Conservation (phyloP, 2,888 invertebrate genomes). For the Xanthia togata region DNA sequence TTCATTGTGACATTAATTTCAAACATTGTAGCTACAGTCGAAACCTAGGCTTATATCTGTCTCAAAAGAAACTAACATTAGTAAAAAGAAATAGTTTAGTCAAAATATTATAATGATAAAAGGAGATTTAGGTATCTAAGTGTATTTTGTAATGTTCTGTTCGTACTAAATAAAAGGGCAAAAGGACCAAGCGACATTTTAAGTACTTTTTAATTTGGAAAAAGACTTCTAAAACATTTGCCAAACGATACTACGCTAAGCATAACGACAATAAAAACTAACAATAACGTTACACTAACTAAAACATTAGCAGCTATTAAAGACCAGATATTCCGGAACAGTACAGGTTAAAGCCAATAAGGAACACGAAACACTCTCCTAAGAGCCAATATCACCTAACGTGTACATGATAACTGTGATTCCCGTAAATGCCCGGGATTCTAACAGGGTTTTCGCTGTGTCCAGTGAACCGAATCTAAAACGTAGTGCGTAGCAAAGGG, state of each 20-base stretch:
- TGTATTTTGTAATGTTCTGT: slow-evolving; percentile 23
- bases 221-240: slow-evolving; percentile 1
- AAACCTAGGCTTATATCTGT: slow-evolving; percentile 15
- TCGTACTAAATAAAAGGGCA: not conserved
- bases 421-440: slow-evolving; percentile 46
- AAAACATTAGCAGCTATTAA: slow-evolving; percentile 35
- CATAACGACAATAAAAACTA: slow-evolving; percentile 11
- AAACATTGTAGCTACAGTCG: slow-evolving; percentile 43
- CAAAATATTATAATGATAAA: slow-evolving; percentile 8
- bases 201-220: not conserved
- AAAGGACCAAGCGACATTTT: not conserved
- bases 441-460: slow-evolving; percentile 45
- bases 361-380: slow-evolving; percentile 44
- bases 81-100: slow-evolving; percentile 14
- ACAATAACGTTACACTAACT: slow-evolving; percentile 19
- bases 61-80: slow-evolving; percentile 12
- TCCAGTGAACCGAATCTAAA: slow-evolving; percentile 53
- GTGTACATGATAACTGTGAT: slow-evolving; percentile 57
- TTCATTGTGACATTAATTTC: slow-evolving; percentile 72
- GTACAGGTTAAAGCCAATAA: slow-evolving; percentile 45
- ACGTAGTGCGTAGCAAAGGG: slow-evolving; percentile 54
- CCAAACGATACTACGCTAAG: not conserved
- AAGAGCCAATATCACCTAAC: slow-evolving; percentile 54
- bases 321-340: slow-evolving; percentile 28
- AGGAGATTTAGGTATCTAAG: slow-evolving; percentile 13